Conservation (phyloP, 2,888 invertebrate species). For the Chymomyza fuscimana region DNA sequence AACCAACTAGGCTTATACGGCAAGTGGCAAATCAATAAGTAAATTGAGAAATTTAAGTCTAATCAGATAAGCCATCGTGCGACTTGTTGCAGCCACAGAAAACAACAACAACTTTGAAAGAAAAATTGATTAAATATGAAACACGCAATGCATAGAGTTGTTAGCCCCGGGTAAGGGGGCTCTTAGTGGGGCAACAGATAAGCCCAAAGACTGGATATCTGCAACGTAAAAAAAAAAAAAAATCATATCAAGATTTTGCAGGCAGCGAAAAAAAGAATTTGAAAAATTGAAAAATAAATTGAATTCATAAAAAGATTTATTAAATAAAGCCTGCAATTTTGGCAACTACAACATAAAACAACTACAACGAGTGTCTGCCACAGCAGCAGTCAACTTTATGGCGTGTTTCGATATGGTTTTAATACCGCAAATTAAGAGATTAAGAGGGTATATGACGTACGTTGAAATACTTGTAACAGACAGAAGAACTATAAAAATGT, state of each 20-base stretch:
- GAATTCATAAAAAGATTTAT: slow-evolving; percentile 68
- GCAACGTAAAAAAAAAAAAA: slow-evolving; percentile 6
- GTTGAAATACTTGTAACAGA: background rate
- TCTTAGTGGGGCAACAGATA: background rate
- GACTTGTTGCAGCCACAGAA: slow-evolving; percentile 26
- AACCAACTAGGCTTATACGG: background rate
- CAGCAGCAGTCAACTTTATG: slow-evolving; percentile 8
- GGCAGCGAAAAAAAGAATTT: slow-evolving; percentile 38
- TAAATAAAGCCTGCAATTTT: slow-evolving; percentile 61
- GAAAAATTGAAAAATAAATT: slow-evolving; percentile 70
- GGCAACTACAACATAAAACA: slow-evolving; percentile 43
- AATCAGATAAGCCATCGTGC: slow-evolving; percentile 70
- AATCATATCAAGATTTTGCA: slow-evolving; percentile 42
- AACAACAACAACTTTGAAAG: slow-evolving; percentile 20
- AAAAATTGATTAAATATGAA: slow-evolving; percentile 74
- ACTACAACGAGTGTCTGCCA: background rate
- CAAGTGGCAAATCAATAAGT: slow-evolving; percentile 46
- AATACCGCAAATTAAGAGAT: slow-evolving; percentile 29
- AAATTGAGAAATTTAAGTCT: slow-evolving; percentile 73
- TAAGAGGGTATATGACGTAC: slow-evolving; percentile 27
- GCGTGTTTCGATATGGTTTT: background rate
- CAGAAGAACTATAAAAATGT: background rate
- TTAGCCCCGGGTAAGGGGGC: slow-evolving; percentile 2
- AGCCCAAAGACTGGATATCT: slow-evolving; percentile 28
- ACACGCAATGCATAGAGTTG: slow-evolving; percentile 65